Evolutionary conservation across 1,140 invertebrate genomes (phyloP), one percentile per base, ranked within the genome.

Genomic region (Arion vulgaris): DNA sequence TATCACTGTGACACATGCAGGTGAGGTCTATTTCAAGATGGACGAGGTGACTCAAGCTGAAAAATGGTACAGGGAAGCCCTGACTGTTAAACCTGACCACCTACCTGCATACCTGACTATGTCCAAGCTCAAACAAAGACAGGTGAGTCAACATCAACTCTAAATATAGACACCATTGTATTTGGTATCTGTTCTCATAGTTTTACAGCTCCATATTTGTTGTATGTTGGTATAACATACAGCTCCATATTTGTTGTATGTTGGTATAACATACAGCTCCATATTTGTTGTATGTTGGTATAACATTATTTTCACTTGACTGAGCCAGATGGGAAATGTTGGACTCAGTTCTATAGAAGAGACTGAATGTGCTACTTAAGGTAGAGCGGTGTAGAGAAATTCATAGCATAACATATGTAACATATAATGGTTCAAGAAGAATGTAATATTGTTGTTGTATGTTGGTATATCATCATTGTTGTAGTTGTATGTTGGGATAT

Each of bases 31-130:
- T 86, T 95, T 95, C 62, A 95, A 96, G 83, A 92, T 97, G 84
- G 95, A 96, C 85, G 94, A 95, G 86, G 95, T 95, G 92, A 94
- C 94, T 28, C 95, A 96, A 87, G 97, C 97, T 32, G 96, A 98
- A 89, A 93, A 94, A 78, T 97, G 96, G 94, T 96, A 97, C 91
- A 93, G 95, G 71, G 95, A 96, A 80, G 96, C 96, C 4, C 91
- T 98, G 38, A 94, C 95, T 75, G 94, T 95, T 57, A 96, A 97
- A 91, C 96, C 96, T 53, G 95, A 97, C 90, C 96, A 98, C 91
- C 95, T 97, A 78, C 96, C 96, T 26, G 96, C 96, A 51, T 96
- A 98, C 92, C 94, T 98, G 74, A 97, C 96, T 68, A 96, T 98
- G 89, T 97, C 96, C 62, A 97, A 97, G 92, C 95, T 98, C 75